Base-by-base conservation (phyloP, 2,888 invertebrate genomes). In the Andrena dorsata region DNA sequence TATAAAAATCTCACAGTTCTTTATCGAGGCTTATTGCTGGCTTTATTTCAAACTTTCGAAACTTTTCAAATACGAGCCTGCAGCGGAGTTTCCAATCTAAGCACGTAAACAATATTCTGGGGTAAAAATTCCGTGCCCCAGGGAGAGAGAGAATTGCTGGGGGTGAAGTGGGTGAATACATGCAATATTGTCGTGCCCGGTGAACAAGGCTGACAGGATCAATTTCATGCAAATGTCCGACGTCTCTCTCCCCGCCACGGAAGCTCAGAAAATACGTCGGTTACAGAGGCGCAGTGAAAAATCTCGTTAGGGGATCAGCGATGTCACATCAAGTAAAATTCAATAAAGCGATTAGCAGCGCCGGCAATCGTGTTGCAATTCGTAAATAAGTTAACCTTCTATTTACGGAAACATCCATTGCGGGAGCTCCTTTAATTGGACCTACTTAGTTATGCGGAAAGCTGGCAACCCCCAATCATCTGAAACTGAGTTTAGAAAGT, bases 331-430 rank as follows among this genome's bases (percentile, higher is more conserved):
- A 66, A 80, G 28, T 28, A 70, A 80, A 86, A 83, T 85, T 86
- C 72, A 78, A 88, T 86, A 86, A 88, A 70, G 76, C 49, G 71
- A 88, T 79, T 83, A 76, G 66, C 76, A 30, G 16, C 10, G n/a
- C n/a, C 32, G 64, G 16, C 32, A 85, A 85, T 80, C 73, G 71
- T n/a, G 71, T 87, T 85, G 83, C 47, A 61, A 80, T 77, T 87
- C 79, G 61, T 74, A 74, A 77, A 85, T 69, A 87, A 82, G 61
- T 80, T 75, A 69, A 51, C 30, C 41, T 28, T 69, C 75, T 65
- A 51, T 79, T 75, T 79, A 60, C 69, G 30, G 82, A 75, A 82
- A 83, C 63, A 23, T 56, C 60, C 16, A 10, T 8, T 20, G 20
- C 49, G 69, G 32, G 47, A 74, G 28, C 32, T 1, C 6, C n/a